Evolutionary conservation across 2,888 invertebrate genomes (phyloP).

Genomic region (Plebejus anna): DNA sequence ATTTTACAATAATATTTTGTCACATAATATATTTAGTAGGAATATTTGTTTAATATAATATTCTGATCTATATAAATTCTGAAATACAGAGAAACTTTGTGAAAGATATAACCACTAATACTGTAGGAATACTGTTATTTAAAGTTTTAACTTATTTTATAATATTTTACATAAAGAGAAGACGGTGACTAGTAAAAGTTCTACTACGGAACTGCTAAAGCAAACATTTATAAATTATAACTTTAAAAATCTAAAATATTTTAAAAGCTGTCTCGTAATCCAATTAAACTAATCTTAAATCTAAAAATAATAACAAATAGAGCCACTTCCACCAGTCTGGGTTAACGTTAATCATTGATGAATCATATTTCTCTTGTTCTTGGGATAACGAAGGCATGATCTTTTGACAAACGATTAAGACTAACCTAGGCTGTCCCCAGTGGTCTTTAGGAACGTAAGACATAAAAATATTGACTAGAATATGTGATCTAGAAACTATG

Average conservation of each 20-base stretch:
- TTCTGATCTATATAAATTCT: slow-evolving; percentile 1
- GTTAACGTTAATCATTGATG: background rate
- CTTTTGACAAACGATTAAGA: background rate
- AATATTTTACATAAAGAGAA: slow-evolving; percentile 32
- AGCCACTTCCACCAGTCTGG: background rate
- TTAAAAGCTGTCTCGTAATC: background rate
- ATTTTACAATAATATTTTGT: slow-evolving; percentile 45
- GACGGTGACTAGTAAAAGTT: background rate
- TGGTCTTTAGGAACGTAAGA: background rate
- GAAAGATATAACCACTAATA: background rate
- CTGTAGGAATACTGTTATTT: slow-evolving; percentile 3
- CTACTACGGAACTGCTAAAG: background rate
- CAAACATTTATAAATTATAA: background rate
- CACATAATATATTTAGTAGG: slow-evolving; percentile 48
- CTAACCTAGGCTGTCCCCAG: background rate
- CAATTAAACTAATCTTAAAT: background rate
- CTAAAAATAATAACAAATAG: background rate
- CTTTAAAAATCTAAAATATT: background rate
- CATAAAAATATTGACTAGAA: background rate
- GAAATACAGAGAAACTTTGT: slow-evolving; percentile 16
- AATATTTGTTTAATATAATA: slow-evolving; percentile 31
- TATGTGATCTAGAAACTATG: background rate
- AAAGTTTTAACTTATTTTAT: background rate
- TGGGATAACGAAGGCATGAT: background rate
- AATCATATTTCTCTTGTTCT: too few relatives aligned